A percentile compares a stretch with the other conserved stretches of the same genome.
These are phyloP conservation scores for Punctoribates punctum DNA, from an alignment of 2,888 invertebrate species.

Conservation along the genomic window DNA sequence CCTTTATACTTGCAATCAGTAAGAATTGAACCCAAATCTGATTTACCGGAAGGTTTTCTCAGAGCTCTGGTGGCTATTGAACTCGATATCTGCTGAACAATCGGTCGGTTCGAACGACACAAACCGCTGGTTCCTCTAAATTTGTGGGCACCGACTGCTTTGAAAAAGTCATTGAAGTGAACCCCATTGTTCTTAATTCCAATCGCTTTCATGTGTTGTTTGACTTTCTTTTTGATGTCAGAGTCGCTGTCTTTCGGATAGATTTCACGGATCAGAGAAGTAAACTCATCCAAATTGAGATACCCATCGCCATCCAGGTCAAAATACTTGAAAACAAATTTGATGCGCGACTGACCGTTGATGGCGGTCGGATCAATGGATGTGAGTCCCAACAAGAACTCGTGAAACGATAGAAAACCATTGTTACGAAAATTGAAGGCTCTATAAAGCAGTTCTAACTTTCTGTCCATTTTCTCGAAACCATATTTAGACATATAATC, in stretches of 20 bases:
- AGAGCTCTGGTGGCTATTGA: slow-evolving; percentile 9
- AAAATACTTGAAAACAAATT: slow-evolving; percentile 65
- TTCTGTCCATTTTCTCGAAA: slow-evolving; percentile 27
- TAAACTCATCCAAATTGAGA: background rate
- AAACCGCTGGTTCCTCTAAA: slow-evolving; percentile 66
- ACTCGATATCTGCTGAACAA: slow-evolving; percentile 22
- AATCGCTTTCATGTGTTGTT: slow-evolving; percentile 35
- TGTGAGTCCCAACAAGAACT: slow-evolving; percentile 62
- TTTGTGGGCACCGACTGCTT: slow-evolving; percentile 62
- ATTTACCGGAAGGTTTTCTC: background rate
- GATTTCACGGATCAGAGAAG: slow-evolving; percentile 23
- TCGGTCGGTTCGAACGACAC: slow-evolving; percentile 60
- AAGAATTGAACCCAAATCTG: background rate
- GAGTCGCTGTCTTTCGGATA: background rate
- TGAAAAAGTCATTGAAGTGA: slow-evolving; percentile 22
- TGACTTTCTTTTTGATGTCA: background rate
- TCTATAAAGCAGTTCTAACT: background rate
- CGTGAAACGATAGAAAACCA: slow-evolving; percentile 49
- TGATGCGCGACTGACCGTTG: slow-evolving; percentile 64
- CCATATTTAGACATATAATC: slow-evolving; percentile 42
- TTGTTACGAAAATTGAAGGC: slow-evolving; percentile 29
- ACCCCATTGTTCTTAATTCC: slow-evolving; percentile 5
- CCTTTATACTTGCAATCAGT: background rate
- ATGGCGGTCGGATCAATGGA: slow-evolving; percentile 64
- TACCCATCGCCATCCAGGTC: slow-evolving; percentile 51